phyloP scores from a whole-genome alignment of 2,888 invertebrate species.

The Allolobophora icterica region DNA sequence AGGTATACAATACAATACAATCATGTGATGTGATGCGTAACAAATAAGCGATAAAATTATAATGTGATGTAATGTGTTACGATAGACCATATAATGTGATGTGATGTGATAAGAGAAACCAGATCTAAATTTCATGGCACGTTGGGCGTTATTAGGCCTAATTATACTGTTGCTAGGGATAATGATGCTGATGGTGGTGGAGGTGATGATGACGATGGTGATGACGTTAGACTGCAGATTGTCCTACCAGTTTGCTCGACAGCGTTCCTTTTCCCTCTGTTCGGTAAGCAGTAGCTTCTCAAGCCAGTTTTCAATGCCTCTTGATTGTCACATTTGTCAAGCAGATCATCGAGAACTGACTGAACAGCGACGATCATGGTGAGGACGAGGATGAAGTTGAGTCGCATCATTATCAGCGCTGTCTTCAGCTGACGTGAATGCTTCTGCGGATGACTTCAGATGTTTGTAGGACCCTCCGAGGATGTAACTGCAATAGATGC shows the following conservation, averaged over 20 bases:
- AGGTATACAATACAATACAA: too few relatives aligned
- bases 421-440: not conserved
- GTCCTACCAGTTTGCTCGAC: not conserved
- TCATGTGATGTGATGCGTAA: too few relatives aligned
- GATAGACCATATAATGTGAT: too few relatives aligned
- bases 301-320: not conserved
- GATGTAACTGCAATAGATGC: not conserved
- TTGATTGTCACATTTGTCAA: not conserved
- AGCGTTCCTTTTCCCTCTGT: not conserved
- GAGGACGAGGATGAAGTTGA: not conserved
- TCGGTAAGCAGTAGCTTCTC: not conserved
- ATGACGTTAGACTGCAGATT: not conserved
- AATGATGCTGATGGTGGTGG: conserved; percentile 31
- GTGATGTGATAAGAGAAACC: too few relatives aligned
- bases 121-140: too few relatives aligned
- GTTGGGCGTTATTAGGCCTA: too few relatives aligned
- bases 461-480: not conserved
- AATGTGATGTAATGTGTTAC: too few relatives aligned
- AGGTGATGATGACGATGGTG: too few relatives aligned
- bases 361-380: not conserved
- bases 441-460: not conserved
- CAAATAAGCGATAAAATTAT: too few relatives aligned
- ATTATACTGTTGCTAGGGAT: conserved; percentile 30
- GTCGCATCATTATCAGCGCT: not conserved
- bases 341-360: not conserved